Evolutionary conservation across 1,140 invertebrate genomes (phyloP).

Genomic region (Odontomachus brunneus): DNA sequence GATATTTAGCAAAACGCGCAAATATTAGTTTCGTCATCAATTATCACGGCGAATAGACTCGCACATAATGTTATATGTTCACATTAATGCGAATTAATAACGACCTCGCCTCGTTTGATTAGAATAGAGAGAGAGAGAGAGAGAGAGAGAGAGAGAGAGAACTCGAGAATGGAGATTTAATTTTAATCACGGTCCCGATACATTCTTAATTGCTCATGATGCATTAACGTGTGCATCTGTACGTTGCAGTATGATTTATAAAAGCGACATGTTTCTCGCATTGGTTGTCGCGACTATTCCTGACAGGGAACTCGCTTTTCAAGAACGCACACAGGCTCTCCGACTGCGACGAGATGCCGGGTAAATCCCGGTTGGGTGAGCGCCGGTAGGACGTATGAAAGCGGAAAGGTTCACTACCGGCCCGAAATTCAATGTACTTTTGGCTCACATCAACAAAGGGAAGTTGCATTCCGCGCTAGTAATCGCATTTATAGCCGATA

Average conservation of each 20-base stretch:
- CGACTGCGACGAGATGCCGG: not conserved
- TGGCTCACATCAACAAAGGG: slow-evolving; percentile 51
- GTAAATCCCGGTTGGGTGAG: not conserved
- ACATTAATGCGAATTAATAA: too few relatives aligned
- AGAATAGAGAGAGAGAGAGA: not conserved
- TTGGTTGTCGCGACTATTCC: too few relatives aligned
- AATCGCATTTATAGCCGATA: slow-evolving; percentile 46
- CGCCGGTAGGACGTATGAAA: slow-evolving; percentile 19
- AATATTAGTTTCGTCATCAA: not conserved
- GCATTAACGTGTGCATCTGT: too few relatives aligned
- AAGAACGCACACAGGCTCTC: too few relatives aligned
- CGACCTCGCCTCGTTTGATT: not conserved
- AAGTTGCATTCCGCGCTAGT: slow-evolving; percentile 39
- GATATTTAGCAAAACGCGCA: not conserved
- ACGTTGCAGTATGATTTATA: too few relatives aligned
- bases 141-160: not conserved
- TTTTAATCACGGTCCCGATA: too few relatives aligned
- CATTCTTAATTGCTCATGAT: too few relatives aligned
- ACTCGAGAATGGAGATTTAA: too few relatives aligned
- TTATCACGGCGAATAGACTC: too few relatives aligned
- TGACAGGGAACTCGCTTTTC: too few relatives aligned
- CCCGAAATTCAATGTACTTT: slow-evolving; percentile 49
- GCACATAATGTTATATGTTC: too few relatives aligned
- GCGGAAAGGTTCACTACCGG: slow-evolving; percentile 31
- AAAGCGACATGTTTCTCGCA: too few relatives aligned